phyloP scores from a whole-genome alignment of 2,888 invertebrate genomes.

The Lasioglossum lativentre region DNA sequence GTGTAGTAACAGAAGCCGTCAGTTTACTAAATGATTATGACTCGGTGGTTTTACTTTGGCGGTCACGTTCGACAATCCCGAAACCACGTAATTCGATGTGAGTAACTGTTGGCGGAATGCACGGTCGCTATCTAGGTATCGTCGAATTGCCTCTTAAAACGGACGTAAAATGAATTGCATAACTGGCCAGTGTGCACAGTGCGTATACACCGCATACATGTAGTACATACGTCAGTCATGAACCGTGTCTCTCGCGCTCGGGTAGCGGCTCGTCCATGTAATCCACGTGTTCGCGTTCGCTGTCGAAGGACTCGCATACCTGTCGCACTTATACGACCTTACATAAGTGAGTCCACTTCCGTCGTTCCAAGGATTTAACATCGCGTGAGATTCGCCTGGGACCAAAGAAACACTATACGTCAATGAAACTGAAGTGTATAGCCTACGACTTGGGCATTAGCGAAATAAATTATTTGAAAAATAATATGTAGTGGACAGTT shows the following conservation, averaged over 20 bases:
- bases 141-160: constrained; percentile 57
- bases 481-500: not conserved
- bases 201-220: constrained; percentile 4
- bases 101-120: constrained; percentile 21
- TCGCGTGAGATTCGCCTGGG: not conserved
- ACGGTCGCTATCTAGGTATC: constrained; percentile 40
- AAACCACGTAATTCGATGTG: constrained; percentile 13
- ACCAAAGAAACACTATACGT: not conserved
- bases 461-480: not conserved
- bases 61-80: constrained; percentile 7
- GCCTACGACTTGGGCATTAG: not conserved
- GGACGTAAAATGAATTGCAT: constrained; percentile 67
- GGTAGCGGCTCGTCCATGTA: constrained; percentile 23
- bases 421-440: not conserved
- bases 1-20: not conserved
- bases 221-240: constrained; percentile 23
- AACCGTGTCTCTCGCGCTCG: constrained; percentile 29
- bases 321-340: constrained; percentile 50
- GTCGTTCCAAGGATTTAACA: constrained; percentile 56
- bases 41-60: not conserved
- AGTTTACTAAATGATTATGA: constrained; percentile 42
- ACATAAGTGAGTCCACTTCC: constrained; percentile 59
- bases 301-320: constrained; percentile 52
- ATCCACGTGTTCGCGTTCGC: constrained; percentile 21
- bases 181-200: constrained; percentile 36